These are phyloP conservation scores for Sebastes wilsoni DNA, from an alignment of 2,797 vertebrate species.

Conservation along the genomic window DNA sequence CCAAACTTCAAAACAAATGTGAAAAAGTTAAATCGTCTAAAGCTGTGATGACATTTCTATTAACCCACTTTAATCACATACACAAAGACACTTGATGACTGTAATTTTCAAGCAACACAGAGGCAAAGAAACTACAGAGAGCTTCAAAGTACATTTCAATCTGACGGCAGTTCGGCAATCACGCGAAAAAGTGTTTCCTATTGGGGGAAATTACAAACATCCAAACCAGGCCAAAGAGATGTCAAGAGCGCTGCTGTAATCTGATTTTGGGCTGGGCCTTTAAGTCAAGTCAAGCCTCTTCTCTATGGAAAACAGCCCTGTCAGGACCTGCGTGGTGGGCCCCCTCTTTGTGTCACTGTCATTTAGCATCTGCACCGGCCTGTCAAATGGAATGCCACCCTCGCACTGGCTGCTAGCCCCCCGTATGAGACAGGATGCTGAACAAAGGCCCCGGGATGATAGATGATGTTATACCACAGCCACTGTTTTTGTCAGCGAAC, in stretches of 20 bases:
- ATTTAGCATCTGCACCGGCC: conserved; percentile 80
- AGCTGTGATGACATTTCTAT: neutral
- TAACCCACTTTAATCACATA: neutral
- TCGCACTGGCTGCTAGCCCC: conserved; percentile 67
- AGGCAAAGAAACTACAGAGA: neutral
- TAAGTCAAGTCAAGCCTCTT: conserved; percentile 73
- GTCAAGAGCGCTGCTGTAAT: conserved; percentile 63
- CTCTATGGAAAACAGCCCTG: conserved; percentile 77
- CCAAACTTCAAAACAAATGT: neutral
- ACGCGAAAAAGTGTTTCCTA: conserved; percentile 25
- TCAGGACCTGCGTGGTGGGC: conserved; percentile 74
- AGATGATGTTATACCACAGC: conserved; percentile 77
- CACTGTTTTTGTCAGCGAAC: conserved; percentile 66
- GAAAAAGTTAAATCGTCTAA: neutral
- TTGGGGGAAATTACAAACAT: conserved; percentile 31
- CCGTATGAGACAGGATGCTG: conserved; percentile 68
- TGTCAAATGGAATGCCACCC: conserved; percentile 77
- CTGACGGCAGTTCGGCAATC: neutral
- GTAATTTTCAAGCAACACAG: neutral
- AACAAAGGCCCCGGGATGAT: conserved; percentile 77
- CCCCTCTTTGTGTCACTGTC: conserved; percentile 82
- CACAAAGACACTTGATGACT: conserved; percentile 13
- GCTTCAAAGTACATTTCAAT: conserved; percentile 17
- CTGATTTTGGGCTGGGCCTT: conserved; percentile 67
- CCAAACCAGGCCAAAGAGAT: conserved; percentile 52